Evolutionary conservation across 2,113 vertebrate genomes (phyloP).

Genomic region (Laticauda laticaudata): DNA sequence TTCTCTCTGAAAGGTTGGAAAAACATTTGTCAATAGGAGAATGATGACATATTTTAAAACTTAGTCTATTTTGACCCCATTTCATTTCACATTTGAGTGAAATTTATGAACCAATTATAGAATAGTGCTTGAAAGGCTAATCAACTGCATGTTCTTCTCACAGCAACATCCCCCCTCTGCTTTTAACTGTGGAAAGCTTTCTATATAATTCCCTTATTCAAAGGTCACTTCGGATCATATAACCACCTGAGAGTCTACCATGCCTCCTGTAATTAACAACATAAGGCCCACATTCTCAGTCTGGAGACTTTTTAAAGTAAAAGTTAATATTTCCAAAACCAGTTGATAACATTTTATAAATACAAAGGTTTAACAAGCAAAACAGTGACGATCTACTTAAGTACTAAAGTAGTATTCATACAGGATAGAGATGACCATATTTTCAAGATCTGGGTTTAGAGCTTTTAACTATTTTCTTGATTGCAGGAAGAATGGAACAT

Average conservation of each 20-base stretch:
- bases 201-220: constrained; percentile 7
- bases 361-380: constrained; percentile 33
- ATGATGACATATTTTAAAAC: constrained; percentile 48
- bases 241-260: constrained; percentile 9
- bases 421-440: constrained; percentile 30
- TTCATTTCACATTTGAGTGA: constrained; percentile 43
- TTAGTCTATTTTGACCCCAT: constrained; percentile 44
- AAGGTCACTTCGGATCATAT: constrained; percentile 4
- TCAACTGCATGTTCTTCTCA: background rate
- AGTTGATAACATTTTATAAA: constrained; percentile 35
- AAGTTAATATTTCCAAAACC: constrained; percentile 38
- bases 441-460: constrained; percentile 30
- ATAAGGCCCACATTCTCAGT: constrained; percentile 39
- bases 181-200: background rate
- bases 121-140: constrained; percentile 40
- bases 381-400: constrained; percentile 22
- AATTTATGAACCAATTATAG: constrained; percentile 38
- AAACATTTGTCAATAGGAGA: constrained; percentile 20
- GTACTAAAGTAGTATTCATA: constrained; percentile 39
- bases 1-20: background rate
- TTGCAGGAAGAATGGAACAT: constrained; percentile 51
- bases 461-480: constrained; percentile 17
- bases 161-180: background rate
- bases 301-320: constrained; percentile 45
- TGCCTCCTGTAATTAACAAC: constrained; percentile 44